Conservation (phyloP, 2,113 vertebrate genomes). For the Scomber colias region DNA sequence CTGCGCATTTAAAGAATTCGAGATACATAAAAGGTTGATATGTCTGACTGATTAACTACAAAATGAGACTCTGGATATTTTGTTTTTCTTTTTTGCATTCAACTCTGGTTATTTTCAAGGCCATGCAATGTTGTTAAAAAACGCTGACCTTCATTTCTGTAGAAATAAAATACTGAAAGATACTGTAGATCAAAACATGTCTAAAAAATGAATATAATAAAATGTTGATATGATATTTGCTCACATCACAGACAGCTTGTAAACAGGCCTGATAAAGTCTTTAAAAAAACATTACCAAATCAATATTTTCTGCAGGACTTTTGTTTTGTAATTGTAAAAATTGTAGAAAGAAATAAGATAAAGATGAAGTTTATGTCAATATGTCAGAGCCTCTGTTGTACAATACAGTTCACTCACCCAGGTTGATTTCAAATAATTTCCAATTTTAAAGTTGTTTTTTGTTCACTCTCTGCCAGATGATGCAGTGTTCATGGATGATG, state of each 20-base stretch:
- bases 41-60: too few relatives aligned
- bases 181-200: neutral
- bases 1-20: neutral
- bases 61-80: too few relatives aligned
- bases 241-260: neutral
- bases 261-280: too few relatives aligned
- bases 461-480: slow-evolving; percentile 81
- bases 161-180: too few relatives aligned
- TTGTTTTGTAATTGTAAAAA: neutral
- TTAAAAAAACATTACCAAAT: neutral
- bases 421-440: neutral
- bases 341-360: neutral
- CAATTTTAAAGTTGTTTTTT: slow-evolving; percentile 4
- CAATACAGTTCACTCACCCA: slow-evolving; percentile 11
- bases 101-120: neutral
- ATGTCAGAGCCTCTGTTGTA: neutral
- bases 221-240: too few relatives aligned
- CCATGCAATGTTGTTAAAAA: neutral
- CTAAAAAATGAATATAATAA: neutral
- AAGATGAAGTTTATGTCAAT: neutral
- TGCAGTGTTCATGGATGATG: slow-evolving; percentile 87
- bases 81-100: too few relatives aligned
- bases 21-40: too few relatives aligned
- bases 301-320: neutral
- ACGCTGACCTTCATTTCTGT: neutral